A percentile compares a stretch with the other conserved stretches of the same genome.
These are phyloP conservation scores for Bombus waltoni DNA, from an alignment of 1,140 invertebrate species.

Conservation along the genomic window DNA sequence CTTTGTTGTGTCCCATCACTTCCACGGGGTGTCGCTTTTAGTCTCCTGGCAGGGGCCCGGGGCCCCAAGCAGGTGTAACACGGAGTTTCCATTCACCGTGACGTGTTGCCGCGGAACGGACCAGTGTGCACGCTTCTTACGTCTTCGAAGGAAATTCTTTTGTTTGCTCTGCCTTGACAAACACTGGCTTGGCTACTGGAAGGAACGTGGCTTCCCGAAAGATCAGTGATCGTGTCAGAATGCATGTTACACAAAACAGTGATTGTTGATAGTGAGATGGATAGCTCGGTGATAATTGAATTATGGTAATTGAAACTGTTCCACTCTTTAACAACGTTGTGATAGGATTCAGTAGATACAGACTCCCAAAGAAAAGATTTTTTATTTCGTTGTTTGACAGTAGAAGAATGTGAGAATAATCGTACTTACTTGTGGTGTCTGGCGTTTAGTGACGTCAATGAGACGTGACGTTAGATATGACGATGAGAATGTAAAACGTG, in stretches of 20 bases:
- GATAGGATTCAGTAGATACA: not conserved
- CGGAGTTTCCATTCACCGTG: slow-evolving; percentile 63
- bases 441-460: too few relatives aligned
- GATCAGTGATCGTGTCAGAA: not conserved
- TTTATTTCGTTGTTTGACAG: not conserved
- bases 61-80: slow-evolving; percentile 63
- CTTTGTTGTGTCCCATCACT: slow-evolving; percentile 41
- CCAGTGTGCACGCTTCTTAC: not conserved
- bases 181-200: not conserved
- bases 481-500: not conserved
- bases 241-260: not conserved
- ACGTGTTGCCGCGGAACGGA: slow-evolving; percentile 9
- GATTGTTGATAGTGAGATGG: not conserved
- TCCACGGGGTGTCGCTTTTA: slow-evolving; percentile 56
- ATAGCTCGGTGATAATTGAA: not conserved
- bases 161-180: not conserved
- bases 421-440: not conserved
- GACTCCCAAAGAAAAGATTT: not conserved
- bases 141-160: slow-evolving; percentile 4
- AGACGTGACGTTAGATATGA: not conserved
- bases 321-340: not conserved
- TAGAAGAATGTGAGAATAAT: not conserved
- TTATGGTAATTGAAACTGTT: not conserved
- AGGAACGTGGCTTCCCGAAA: not conserved
- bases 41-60: slow-evolving; percentile 28